Percentiles rank a stretch among this genome's conserved stretches.
These are phyloP conservation scores for Deroplatys truncata DNA, from an alignment of 2,888 invertebrate genomes.

Conservation along the genomic window DNA sequence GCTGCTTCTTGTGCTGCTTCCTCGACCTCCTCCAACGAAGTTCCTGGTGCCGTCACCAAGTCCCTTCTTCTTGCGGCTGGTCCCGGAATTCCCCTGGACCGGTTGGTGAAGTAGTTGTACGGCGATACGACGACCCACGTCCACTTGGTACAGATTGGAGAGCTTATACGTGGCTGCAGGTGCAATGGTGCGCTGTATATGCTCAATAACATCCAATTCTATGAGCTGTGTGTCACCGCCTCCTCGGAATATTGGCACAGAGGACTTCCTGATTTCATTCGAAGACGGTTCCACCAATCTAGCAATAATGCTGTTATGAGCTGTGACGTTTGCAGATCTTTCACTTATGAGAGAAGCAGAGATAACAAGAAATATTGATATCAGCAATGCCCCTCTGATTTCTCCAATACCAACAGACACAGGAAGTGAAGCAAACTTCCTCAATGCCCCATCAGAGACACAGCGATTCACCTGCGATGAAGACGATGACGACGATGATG, in stretches of 20 bases:
- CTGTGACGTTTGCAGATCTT: background rate
- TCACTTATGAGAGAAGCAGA: background rate
- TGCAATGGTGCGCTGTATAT: background rate
- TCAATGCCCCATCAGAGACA: background rate
- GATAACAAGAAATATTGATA: background rate
- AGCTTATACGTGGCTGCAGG: background rate
- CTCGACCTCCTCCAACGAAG: background rate
- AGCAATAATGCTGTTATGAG: background rate
- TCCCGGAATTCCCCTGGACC: background rate
- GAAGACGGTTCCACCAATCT: background rate
- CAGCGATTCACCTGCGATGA: background rate
- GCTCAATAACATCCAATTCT: background rate
- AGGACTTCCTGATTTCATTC: background rate
- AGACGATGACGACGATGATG: conserved; percentile 11
- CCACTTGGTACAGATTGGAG: background rate
- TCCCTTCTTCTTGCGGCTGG: background rate
- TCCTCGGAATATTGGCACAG: background rate
- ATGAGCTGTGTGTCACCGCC: background rate
- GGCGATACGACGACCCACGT: too few relatives aligned
- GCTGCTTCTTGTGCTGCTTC: background rate
- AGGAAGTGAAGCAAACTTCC: background rate
- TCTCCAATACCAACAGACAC: background rate
- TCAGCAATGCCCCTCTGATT: background rate
- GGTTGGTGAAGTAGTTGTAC: background rate
- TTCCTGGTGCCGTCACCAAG: background rate